Percentiles rank a stretch among this genome's conserved stretches.
These are phyloP conservation scores for Octodonta nipae DNA, from an alignment of 2,888 invertebrate genomes.

Conservation along the genomic window DNA sequence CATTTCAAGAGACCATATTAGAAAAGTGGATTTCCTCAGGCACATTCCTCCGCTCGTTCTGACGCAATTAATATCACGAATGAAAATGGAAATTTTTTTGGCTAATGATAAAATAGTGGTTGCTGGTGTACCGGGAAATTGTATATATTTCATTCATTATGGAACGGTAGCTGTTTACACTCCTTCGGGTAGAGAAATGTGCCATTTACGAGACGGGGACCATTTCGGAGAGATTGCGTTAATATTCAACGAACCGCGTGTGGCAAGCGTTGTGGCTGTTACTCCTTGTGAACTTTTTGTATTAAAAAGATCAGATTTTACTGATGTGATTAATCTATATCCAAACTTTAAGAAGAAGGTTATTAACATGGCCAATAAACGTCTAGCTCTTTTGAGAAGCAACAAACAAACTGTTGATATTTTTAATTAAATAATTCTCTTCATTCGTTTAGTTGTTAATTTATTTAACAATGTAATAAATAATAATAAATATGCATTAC, in stretches of 20 bases:
- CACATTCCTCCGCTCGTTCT: constrained; percentile 11
- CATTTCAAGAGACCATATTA: constrained; percentile 27
- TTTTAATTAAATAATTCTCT: too few species aligned
- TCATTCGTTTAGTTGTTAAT: too few species aligned
- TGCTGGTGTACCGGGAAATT: constrained; percentile 2
- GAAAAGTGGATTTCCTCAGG: constrained; percentile 31
- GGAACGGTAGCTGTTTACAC: constrained; percentile 26
- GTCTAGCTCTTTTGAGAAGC: too few species aligned
- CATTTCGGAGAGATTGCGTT: constrained; percentile 38
- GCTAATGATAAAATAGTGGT: constrained; percentile 7
- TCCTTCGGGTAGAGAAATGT: constrained; percentile 12
- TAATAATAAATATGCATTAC: too few species aligned
- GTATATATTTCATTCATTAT: constrained; percentile 10
- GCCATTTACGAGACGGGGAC: constrained; percentile 37
- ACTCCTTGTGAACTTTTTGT: constrained; percentile 36
- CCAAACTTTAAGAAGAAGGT: constrained; percentile 26
- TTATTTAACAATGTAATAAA: too few species aligned
- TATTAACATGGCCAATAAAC: too few species aligned
- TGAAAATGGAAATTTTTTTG: constrained; percentile 9
- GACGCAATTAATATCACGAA: constrained; percentile 3
- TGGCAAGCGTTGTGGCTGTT: constrained; percentile 34
- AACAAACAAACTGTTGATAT: too few species aligned
- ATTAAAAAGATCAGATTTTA: constrained; percentile 31
- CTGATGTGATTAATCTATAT: constrained; percentile 27
- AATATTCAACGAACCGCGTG: constrained; percentile 31